Evolutionary conservation across 2,888 invertebrate genomes (phyloP), one percentile per base, ranked within the genome.

Genomic region (Cynaeus angustus): DNA sequence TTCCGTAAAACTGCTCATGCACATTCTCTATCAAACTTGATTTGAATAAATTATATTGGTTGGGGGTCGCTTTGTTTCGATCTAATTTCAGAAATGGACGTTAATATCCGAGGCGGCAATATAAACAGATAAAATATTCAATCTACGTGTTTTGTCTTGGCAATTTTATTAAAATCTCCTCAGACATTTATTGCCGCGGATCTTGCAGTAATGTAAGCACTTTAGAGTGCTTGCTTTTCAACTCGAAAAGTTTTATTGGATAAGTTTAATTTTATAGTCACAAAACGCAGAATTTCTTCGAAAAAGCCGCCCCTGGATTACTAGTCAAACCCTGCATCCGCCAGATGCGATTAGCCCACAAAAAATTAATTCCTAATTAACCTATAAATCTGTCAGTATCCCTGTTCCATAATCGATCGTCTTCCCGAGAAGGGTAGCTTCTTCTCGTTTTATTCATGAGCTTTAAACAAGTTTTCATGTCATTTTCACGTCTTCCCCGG

Each of bases 401-500:
- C 43, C 26, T 13, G 12, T n/a, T 37, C 26, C 33, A 59, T 67
- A 59, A 59, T 59, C 50, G 38, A 58, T 55, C 37, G 43, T 3
- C 38, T 30, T 21, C 48, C 48, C 33, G 12, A 65, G 65, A 65
- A 52, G 43, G 58, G 55, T 43, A 50, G 55, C 16, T 66, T 61
- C 53, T 70, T 50, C 46, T 30, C 72, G 45, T 69, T 76, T 79
- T 80, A 80, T 79, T 80, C 78, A 80, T 80, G 79, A 79, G 74
- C 72, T 73, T 77, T 77, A 80, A 80, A 80, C 76, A 79, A 80
- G 77, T 81, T 80, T 79, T 78, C 78, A 77, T 79, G 79, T 80
- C 77, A 79, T 76, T 78, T 78, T 76, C 76, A 70, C 75, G 67
- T 72, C 73, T 70, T 55, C 74, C 56, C 74, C 1, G 13, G 74